A percentile compares a stretch with the other conserved stretches of the same genome.
Conservation (phyloP, 2,888 invertebrate species). For the Heliconius ismenius region DNA sequence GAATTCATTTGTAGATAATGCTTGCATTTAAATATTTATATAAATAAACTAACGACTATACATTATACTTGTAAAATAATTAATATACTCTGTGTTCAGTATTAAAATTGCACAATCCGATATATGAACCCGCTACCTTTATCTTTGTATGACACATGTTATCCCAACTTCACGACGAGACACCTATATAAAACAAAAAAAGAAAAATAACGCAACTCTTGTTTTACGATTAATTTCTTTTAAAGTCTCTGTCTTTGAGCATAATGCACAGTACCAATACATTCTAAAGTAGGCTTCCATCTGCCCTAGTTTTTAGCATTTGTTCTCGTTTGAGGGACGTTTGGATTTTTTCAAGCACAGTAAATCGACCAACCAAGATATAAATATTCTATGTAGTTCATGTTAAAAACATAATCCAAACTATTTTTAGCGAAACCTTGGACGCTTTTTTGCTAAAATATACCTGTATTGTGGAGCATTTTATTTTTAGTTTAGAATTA, state of each 20-base stretch:
- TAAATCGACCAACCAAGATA: constrained; percentile 21
- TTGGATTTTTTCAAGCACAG: constrained; percentile 22
- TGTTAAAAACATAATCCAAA: constrained; percentile 21
- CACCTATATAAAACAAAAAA: not conserved
- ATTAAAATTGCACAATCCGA: not conserved
- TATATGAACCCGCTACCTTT: not conserved
- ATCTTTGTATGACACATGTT: not conserved
- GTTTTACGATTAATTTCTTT: constrained; percentile 17
- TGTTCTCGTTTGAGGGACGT: constrained; percentile 27
- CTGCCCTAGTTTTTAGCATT: constrained; percentile 31
- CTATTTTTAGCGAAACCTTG: constrained; percentile 12
- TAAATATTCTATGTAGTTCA: constrained; percentile 23
- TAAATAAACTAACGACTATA: too few species aligned
- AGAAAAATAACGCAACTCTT: not conserved
- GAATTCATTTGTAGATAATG: too few species aligned
- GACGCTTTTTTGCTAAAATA: constrained; percentile 2
- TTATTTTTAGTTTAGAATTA: not conserved
- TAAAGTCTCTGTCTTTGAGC: constrained; percentile 24
- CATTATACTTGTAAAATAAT: too few species aligned
- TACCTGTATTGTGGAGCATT: not conserved
- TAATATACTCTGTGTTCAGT: not conserved
- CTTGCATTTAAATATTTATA: too few species aligned
- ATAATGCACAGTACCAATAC: constrained; percentile 27
- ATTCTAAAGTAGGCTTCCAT: constrained; percentile 31
- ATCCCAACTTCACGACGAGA: not conserved